phyloP scores from a whole-genome alignment of 2,113 vertebrate species.

The human (Homo sapiens) region DNA sequence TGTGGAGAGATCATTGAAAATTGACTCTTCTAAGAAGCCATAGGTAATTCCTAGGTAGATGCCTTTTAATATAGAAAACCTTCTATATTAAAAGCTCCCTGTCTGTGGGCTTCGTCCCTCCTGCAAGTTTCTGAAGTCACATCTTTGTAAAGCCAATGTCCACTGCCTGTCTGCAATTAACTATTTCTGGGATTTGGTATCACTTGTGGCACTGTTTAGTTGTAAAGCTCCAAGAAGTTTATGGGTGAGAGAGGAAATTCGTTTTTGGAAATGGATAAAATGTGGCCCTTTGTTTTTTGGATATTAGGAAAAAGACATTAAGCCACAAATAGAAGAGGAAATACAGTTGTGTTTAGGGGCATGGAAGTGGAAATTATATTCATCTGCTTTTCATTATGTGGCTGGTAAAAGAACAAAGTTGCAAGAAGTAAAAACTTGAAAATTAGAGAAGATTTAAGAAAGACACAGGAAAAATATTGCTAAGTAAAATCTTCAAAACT shows the following conservation, averaged over 20 bases:
- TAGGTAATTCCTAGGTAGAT: neutral
- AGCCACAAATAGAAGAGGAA: neutral
- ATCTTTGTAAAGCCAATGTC: neutral
- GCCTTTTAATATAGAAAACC: neutral
- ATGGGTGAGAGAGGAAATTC: neutral
- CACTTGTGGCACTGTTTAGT: neutral
- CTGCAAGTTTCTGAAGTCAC: neutral
- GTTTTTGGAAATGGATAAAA: neutral
- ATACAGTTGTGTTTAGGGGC: neutral
- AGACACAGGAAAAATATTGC: neutral
- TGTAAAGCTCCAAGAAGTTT: neutral
- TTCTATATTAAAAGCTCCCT: neutral
- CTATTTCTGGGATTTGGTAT: neutral
- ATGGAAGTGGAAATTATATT: neutral
- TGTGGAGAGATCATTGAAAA: neutral
- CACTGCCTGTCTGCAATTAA: neutral
- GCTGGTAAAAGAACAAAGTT: neutral
- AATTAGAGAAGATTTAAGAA: neutral
- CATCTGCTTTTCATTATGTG: neutral
- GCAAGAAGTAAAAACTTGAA: neutral
- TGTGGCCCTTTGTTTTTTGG: neutral
- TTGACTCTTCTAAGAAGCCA: neutral
- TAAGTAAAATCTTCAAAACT: neutral
- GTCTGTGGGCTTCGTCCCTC: neutral
- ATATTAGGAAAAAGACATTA: neutral